phyloP scores from a whole-genome alignment of 2,113 vertebrate genomes.

The Ceratotherium simum region DNA sequence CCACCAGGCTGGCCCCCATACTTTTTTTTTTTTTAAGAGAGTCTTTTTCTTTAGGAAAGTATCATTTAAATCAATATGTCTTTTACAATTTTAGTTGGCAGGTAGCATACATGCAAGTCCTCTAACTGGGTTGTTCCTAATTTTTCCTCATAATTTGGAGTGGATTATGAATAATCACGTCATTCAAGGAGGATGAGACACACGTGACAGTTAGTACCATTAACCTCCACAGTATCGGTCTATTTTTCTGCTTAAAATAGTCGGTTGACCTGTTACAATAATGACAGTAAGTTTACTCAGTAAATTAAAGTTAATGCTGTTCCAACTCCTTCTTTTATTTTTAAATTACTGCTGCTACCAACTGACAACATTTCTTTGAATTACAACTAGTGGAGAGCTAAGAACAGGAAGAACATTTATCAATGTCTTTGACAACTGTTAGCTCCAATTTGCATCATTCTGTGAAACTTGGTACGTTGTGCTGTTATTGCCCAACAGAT shows the following conservation, averaged over 20 bases:
- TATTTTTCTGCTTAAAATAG: background rate
- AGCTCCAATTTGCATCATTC: background rate
- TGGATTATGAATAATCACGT: background rate
- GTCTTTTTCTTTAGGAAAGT: background rate
- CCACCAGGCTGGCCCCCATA: no score
- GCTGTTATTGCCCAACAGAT: background rate
- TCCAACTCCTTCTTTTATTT: background rate
- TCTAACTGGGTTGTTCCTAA: background rate
- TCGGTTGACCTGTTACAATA: background rate
- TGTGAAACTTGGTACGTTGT: background rate
- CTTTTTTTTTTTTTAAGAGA: background rate
- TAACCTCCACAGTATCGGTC: background rate
- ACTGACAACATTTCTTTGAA: background rate
- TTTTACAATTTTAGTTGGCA: background rate
- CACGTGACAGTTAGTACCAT: background rate
- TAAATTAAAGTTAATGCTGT: background rate
- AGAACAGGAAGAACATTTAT: background rate
- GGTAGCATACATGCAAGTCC: background rate
- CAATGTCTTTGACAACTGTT: background rate
- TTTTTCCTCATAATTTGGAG: background rate
- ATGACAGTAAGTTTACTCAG: background rate
- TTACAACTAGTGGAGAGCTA: background rate
- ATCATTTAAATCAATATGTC: background rate
- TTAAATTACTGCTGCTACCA: background rate
- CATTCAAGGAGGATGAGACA: background rate